Evolutionary conservation across 2,113 vertebrate species (phyloP), one percentile per base, ranked within the genome.

Genomic region (Cyprinodon brontotheroides): DNA sequence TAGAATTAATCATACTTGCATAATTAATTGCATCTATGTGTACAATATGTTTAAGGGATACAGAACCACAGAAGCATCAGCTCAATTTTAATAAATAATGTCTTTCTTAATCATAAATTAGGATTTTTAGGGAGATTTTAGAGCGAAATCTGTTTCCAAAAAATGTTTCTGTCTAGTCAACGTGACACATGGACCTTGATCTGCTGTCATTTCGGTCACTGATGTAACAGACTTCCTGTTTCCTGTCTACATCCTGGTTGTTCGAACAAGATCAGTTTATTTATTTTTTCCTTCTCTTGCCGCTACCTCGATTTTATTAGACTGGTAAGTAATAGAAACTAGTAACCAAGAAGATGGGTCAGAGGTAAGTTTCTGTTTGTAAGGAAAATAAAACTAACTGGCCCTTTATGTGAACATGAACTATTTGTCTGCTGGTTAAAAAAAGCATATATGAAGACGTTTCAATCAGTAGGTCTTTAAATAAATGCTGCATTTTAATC

Each of bases 141-240:
- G 29, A 29, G 41, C 8, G 41, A 4, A 65, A 86, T 75, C 57
- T 67, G 57, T 65, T 65, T 59, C 7, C 9, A 41, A 41, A 29
- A 41, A 41, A 41, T 9, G 5, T 41, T 41, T 20, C 50, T 57
- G 5, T 53, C 50, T 57, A 7, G 15, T 53, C 63, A 65, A 3
- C 40, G 69, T 83, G 71, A 82, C 41, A 48, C 60, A 77, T n/a
- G 43, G 74, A 48, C 39, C 3, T 2, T 37, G 3, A 74, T 10
- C 50, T 59, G 10, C 2, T 63, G 77, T 76, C 89, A 87, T 84
- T 83, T 86, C 86, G 65, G 89, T 87, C 85, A 86, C 40, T 72
- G 22, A 74, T 77, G 1, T 75, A 53, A 85, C 64, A 85, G 14
- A 74, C 86, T 89, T 92, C 91, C 87, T 90, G 82, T 89, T 91